Evolutionary conservation across 2,113 vertebrate genomes (phyloP), one percentile per base, ranked within the genome.

Genomic region (Eleginops maclovinus): DNA sequence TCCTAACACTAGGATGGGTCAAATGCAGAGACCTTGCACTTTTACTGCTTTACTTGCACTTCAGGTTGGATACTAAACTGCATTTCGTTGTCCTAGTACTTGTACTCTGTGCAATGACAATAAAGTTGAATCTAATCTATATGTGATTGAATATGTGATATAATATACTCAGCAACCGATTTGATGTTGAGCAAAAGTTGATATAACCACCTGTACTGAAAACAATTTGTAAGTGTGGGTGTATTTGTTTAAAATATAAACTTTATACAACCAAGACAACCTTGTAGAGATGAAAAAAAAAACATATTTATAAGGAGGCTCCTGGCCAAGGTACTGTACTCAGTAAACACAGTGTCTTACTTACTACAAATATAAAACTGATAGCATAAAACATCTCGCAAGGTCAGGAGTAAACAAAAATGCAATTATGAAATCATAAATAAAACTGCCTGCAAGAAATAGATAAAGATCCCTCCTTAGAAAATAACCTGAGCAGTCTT

Each of bases 261-360:
- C 41, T 69, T 59, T 41, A 53, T 54, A 17, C 4, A 53, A 77
- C 19, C 5, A 65, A 17, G 14, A 69, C 31, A 61, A 54, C 24
- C 12, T 43, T 14, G 15, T 9, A 41, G 36, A 75, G 19, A 36
- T 50, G 8, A 31, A 31, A 50, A 46, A 17, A 58, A 21, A 22
- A 13, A 5, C n/a, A n/a, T 55, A 10, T 43, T 56, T 58, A n/a
- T 65, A 12, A 41, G 17, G 36, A 26, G 14, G 40, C 14, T 47
- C 15, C 10, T 14, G n/a, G 16, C 36, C 19, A 53, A 50, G 5
- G n/a, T 67, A 36, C 31, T 36, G 7, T 36, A 40, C 1, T 15
- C 43, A 40, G 43, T 8, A 22, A 19, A 14, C 17, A n/a, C 51
- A 47, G 6, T 55, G 22, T 22, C 26, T 44, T 31, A 40, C 56